A percentile compares a stretch with the other conserved stretches of the same genome.
These are phyloP conservation scores for Philonicus albiceps DNA, from an alignment of 2,888 invertebrate species.

Conservation along the genomic window DNA sequence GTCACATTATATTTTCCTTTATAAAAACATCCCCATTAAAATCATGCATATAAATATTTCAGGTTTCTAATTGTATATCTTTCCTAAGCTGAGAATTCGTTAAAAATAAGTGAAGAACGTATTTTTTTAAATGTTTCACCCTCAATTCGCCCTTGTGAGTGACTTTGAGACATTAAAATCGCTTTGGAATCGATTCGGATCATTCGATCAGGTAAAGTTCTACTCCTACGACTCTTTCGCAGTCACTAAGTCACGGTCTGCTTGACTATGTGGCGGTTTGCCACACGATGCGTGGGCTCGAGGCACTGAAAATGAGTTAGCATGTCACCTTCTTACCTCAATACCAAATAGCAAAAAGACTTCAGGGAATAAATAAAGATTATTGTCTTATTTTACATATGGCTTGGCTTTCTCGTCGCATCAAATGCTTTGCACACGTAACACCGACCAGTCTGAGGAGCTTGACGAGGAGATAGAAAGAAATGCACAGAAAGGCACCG, in stretches of 20 bases:
- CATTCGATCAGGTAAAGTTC: not conserved
- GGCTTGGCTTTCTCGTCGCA: not conserved
- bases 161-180: not conserved
- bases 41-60: no score
- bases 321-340: conserved; percentile 11
- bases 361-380: not conserved
- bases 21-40: no score
- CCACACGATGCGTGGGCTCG: not conserved
- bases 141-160: not conserved
- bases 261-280: not conserved
- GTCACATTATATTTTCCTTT: no score
- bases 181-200: not conserved
- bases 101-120: no score
- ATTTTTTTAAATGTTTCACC: not conserved
- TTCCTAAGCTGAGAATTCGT: no score
- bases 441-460: not conserved
- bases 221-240: not conserved
- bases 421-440: not conserved
- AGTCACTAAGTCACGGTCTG: not conserved
- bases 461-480: not conserved
- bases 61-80: no score
- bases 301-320: not conserved
- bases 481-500: not conserved
- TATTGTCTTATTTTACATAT: not conserved
- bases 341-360: not conserved